Percentiles rank a stretch among this genome's conserved stretches.
phyloP scores from a whole-genome alignment of 2,888 invertebrate species.

The Parasteatoda lunata region DNA sequence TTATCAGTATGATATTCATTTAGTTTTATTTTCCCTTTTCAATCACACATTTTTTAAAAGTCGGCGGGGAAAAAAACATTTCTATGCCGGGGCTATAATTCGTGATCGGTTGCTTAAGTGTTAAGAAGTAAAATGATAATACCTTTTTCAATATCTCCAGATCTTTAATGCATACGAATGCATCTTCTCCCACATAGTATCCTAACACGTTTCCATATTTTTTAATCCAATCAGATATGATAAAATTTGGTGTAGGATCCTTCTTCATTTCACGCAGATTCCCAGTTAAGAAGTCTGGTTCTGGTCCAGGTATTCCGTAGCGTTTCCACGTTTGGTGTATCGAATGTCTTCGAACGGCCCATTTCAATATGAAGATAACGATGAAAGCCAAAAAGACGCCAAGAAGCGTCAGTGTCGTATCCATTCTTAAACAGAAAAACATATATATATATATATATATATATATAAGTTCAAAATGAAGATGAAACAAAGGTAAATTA shows the following conservation, averaged over 20 bases:
- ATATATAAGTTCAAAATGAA: too few species aligned
- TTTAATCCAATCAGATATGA: background rate
- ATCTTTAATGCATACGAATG: background rate
- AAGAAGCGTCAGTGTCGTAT: too few species aligned
- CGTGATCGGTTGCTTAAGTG: too few species aligned
- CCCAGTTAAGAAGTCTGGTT: background rate
- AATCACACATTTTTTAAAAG: too few species aligned
- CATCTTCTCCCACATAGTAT: background rate
- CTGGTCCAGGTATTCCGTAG: slow-evolving; percentile 2
- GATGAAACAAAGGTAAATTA: too few species aligned
- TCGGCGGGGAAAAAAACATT: too few species aligned
- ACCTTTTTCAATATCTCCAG: slow-evolving; percentile 69
- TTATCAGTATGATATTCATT: too few species aligned
- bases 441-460: too few species aligned
- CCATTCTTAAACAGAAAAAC: too few species aligned
- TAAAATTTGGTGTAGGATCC: background rate
- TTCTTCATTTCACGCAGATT: background rate
- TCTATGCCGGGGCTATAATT: too few species aligned
- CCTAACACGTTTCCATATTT: background rate
- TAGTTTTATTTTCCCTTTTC: too few species aligned
- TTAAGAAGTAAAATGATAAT: background rate
- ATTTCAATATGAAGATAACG: background rate
- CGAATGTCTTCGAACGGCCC: background rate
- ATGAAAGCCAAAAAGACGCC: too few species aligned
- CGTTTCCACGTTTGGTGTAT: background rate